Base-by-base conservation (phyloP, 2,113 vertebrate species). In the Epinephelus lanceolatus region DNA sequence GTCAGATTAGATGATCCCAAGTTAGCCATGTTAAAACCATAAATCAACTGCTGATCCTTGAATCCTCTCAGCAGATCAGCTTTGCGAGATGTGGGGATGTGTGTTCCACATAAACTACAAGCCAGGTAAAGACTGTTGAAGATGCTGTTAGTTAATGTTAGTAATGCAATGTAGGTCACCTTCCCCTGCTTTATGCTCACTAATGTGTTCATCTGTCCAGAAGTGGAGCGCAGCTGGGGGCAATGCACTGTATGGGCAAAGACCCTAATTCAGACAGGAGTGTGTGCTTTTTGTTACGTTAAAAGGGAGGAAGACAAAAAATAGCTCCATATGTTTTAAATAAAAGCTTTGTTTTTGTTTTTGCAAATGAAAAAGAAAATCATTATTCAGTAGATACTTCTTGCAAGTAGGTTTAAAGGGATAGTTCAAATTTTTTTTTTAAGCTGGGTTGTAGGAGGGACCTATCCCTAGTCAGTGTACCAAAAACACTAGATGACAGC, bases 141-240 rank as follows among this genome's bases (percentile, higher is more conserved):
- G 59, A 3, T 49, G 63, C 18, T 25, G 62, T 4, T 14, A 19
- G 27, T 13, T 30, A 1, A 56, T 25, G 55, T 61, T 52, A 51
- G 52, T 3, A 52, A 19, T 55, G 37, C 5, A 27, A 56, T 65
- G n/a, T 59, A 52, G 73, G 55, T 75, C 76, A 21, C 18, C 27
- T 3, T 69, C 11, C 25, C 68, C 6, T 45, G 63, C n/a, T 71
- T 59, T 71, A 13, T 62, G 47, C 23, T 14, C 47, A 13, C 11
- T 84, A 52, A 83, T 81, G 81, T 80, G 79, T 33, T 67, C 76
- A 86, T 83, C 69, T 71, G 77, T 47, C 75, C 71, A 80, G 78
- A 88, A 84, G 78, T 83, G 77, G 70, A 63, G 71, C 82, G 86
- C 86, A 89, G 70, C 78, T 93, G 80, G 60, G 52, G 85, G 47